Evolutionary conservation across 2,797 vertebrate species (phyloP).

Genomic region (Phalanger gymnotis): DNA sequence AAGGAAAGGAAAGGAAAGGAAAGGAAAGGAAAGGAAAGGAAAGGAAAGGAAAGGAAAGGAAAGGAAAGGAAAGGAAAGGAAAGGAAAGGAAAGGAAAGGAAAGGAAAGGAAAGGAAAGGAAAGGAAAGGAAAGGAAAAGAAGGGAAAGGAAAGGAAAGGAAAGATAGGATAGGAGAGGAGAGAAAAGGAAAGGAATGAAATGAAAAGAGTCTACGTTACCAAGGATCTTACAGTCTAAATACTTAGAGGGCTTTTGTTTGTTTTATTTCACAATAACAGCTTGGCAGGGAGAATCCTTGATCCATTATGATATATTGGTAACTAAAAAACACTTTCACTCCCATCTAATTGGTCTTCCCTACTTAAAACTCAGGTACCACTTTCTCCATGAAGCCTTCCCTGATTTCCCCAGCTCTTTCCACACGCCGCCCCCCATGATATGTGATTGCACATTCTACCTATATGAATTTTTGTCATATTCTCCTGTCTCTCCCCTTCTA

Average conservation of each 20-base stretch:
- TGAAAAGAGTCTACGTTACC: too few relatives aligned
- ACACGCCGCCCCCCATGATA: not conserved
- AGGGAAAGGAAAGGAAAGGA: too few relatives aligned
- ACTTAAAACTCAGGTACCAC: not conserved
- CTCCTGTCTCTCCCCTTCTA: not conserved
- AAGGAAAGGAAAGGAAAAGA: too few relatives aligned
- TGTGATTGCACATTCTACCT: not conserved
- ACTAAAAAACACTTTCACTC: not conserved
- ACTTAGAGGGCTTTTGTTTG: not conserved
- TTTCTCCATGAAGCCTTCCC: not conserved
- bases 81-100: too few relatives aligned
- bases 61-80: too few relatives aligned
- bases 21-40: too few relatives aligned
- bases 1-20: too few relatives aligned
- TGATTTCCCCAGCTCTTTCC: not conserved
- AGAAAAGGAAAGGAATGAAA: too few relatives aligned
- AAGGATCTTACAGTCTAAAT: not conserved
- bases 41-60: too few relatives aligned
- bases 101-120: too few relatives aligned
- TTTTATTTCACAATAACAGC: not conserved
- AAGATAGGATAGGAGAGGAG: too few relatives aligned
- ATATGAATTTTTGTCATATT: not conserved
- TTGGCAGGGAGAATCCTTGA: not conserved
- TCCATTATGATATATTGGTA: not conserved
- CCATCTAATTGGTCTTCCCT: not conserved